Conservation (phyloP, 37 sponge, comb jelly and placozoan species). For the Eunapius fragilis region DNA sequence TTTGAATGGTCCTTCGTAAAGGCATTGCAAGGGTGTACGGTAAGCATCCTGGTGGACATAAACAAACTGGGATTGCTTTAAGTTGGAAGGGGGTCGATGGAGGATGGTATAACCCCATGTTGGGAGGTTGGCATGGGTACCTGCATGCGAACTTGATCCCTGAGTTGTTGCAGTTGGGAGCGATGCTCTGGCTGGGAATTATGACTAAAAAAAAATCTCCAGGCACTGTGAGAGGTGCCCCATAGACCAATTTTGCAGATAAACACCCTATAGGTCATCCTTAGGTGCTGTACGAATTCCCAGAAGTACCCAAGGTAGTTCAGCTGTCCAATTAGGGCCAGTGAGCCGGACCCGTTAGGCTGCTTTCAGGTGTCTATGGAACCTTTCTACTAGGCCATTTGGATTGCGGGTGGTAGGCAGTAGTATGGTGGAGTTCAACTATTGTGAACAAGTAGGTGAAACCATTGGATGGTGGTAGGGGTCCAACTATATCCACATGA, state of each 20-base stretch:
- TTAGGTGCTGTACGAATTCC: slow-evolving; percentile 34
- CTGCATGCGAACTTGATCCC: too few relatives aligned
- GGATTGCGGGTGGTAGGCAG: slow-evolving; percentile 52
- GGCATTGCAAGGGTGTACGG: slow-evolving; percentile 32
- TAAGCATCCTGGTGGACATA: slow-evolving; percentile 4
- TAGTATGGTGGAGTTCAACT: slow-evolving; percentile 25
- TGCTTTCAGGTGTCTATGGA: slow-evolving; percentile 41
- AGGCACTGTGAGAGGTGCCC: slow-evolving; percentile 24
- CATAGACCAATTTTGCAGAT: slow-evolving; percentile 29
- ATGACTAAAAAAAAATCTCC: slow-evolving; percentile 6
- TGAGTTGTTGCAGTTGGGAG: too few relatives aligned
- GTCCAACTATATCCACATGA: slow-evolving; percentile 34
- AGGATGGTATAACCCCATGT: too few relatives aligned
- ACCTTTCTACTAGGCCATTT: slow-evolving; percentile 36
- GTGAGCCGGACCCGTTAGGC: slow-evolving; percentile 11
- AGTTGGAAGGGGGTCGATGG: too few relatives aligned
- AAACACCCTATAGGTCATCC: slow-evolving; percentile 29
- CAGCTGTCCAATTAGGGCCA: slow-evolving; percentile 28
- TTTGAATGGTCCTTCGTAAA: slow-evolving; percentile 47
- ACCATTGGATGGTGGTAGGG: slow-evolving; percentile 36
- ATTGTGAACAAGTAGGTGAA: slow-evolving; percentile 31
- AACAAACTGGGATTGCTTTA: too few relatives aligned
- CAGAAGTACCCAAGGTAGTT: slow-evolving; percentile 38
- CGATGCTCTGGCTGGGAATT: too few relatives aligned
- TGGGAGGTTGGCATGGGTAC: too few relatives aligned